phyloP scores from a whole-genome alignment of 2,113 vertebrate genomes.

The Glaucidium brasilianum region DNA sequence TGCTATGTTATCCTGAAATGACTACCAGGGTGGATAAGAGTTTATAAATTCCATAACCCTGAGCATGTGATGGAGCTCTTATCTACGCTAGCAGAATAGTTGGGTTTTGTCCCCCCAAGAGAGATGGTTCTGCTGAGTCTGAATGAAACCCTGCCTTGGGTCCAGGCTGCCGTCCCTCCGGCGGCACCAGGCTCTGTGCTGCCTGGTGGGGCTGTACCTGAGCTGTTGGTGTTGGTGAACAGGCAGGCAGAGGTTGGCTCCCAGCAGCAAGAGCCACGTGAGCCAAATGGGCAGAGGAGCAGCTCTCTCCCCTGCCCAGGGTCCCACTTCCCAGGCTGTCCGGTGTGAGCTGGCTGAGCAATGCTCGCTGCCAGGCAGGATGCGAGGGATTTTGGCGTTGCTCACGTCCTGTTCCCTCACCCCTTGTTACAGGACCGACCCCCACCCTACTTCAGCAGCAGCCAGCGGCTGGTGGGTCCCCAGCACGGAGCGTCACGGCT shows the following conservation, averaged over 20 bases:
- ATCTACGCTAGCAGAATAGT: rapidly evolving
- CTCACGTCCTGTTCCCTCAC: neutral
- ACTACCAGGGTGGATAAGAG: neutral
- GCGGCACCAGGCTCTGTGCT: rapidly evolving
- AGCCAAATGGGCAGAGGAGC: neutral
- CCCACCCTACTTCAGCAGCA: slow-evolving; percentile 79
- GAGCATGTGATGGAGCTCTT: neutral
- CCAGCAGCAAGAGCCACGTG: rapidly evolving
- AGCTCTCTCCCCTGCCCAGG: neutral
- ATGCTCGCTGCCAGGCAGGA: rapidly evolving
- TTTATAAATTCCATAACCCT: neutral
- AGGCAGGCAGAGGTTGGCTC: neutral
- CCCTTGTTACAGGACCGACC: slow-evolving; percentile 58
- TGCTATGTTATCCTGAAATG: neutral
- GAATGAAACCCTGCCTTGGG: neutral
- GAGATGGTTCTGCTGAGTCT: neutral
- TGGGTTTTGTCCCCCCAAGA: neutral
- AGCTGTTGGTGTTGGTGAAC: rapidly evolving
- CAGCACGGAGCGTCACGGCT: neutral
- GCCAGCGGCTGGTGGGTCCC: slow-evolving; percentile 75
- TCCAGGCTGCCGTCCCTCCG: neutral
- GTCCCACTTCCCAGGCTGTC: neutral
- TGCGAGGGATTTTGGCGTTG: neutral
- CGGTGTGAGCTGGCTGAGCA: neutral
- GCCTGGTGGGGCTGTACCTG: neutral